Evolutionary conservation across 2,797 vertebrate species (phyloP).

Genomic region (Tragelaphus oryx): DNA sequence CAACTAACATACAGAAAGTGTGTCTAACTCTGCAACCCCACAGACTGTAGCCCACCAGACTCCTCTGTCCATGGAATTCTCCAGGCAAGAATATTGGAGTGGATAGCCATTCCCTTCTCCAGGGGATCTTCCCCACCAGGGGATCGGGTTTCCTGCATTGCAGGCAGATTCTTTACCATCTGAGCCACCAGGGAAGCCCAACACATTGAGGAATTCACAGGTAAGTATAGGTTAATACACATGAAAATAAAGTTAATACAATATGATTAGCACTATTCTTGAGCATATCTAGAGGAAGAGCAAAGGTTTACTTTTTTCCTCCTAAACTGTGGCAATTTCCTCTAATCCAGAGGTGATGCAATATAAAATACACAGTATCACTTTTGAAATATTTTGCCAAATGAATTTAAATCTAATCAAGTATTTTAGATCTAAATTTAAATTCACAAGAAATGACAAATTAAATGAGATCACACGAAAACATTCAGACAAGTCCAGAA

Average conservation of each 20-base stretch:
- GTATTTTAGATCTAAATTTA: neutral
- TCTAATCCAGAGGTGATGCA: neutral
- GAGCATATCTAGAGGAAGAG: neutral
- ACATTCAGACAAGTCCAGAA: neutral
- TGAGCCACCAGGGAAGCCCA: neutral
- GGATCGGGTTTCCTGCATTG: neutral
- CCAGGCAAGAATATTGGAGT: neutral
- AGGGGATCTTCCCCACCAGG: accelerated
- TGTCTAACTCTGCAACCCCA: neutral
- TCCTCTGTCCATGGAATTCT: neutral
- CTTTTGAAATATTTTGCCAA: neutral
- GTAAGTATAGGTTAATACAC: neutral
- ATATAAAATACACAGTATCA: neutral
- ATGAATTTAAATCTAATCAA: constrained; percentile 10
- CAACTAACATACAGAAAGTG: neutral
- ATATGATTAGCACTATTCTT: neutral
- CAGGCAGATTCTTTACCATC: neutral
- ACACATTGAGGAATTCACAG: neutral
- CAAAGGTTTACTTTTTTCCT: neutral
- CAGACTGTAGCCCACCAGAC: neutral
- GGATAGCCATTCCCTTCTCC: neutral
- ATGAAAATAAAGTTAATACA: neutral
- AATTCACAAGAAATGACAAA: neutral
- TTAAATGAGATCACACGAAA: neutral
- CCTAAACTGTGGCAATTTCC: neutral